Conservation (phyloP, 2,888 invertebrate species). For the Caenorhabditis doughertyi region DNA sequence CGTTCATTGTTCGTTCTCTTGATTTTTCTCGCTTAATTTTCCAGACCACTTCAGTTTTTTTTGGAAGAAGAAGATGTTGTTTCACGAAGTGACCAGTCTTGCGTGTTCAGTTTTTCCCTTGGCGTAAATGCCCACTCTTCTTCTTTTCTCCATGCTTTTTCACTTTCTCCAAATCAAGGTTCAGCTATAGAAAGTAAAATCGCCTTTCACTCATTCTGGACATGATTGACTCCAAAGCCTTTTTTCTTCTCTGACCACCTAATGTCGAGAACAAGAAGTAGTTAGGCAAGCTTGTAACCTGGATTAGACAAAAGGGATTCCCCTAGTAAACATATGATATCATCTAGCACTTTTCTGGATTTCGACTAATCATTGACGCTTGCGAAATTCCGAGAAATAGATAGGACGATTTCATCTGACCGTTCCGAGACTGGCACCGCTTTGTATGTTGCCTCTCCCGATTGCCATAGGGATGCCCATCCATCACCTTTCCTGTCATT, state of each 20-base stretch:
- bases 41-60: conserved; percentile 56
- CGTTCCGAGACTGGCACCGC: conserved; percentile 55
- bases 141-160: conserved; percentile 30
- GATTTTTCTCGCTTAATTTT: conserved; percentile 23
- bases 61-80: conserved; percentile 37
- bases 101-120: conserved; percentile 58
- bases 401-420: neutral
- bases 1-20: conserved; percentile 11
- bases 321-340: conserved; percentile 46
- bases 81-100: conserved; percentile 57
- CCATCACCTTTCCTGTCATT: conserved; percentile 56
- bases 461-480: conserved; percentile 59
- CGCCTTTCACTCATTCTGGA: conserved; percentile 59
- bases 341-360: conserved; percentile 43
- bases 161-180: conserved; percentile 63
- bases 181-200: conserved; percentile 59
- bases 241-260: neutral
- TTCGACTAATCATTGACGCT: conserved; percentile 33
- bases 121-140: conserved; percentile 53
- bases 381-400: conserved; percentile 35
- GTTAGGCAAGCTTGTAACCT: conserved; percentile 29
- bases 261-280: conserved; percentile 1
- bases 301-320: conserved; percentile 7
- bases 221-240: conserved; percentile 49
- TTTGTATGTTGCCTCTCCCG: conserved; percentile 29